Percentiles rank a stretch among this genome's conserved stretches.
phyloP scores from a whole-genome alignment of 92 coral and sea anemone species.

The Palythoa caribaeorum region DNA sequence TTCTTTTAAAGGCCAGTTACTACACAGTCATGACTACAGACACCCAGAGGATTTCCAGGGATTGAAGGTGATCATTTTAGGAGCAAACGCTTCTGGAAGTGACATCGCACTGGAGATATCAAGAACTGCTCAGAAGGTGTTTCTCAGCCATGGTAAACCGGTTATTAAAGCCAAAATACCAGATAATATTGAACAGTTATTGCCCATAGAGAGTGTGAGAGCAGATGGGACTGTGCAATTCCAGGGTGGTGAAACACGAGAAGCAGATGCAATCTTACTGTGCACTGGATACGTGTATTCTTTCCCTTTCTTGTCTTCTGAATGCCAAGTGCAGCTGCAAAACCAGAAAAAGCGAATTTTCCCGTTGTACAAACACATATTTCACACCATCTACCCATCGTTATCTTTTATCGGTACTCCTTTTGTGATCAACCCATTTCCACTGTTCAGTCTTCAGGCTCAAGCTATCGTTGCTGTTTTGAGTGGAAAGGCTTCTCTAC shows the following conservation, averaged over 20 bases:
- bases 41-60: slow-evolving; percentile 71
- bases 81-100: slow-evolving; percentile 83
- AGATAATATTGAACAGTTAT: slow-evolving; percentile 73
- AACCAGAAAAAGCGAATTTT: slow-evolving; percentile 65
- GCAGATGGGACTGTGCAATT: slow-evolving; percentile 73
- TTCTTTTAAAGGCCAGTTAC: slow-evolving; percentile 76
- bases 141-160: slow-evolving; percentile 76
- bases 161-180: slow-evolving; percentile 63
- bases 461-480: slow-evolving; percentile 73
- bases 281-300: slow-evolving; percentile 88
- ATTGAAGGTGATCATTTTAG: slow-evolving; percentile 72
- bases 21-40: slow-evolving; percentile 89
- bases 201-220: slow-evolving; percentile 62
- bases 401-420: slow-evolving; percentile 85
- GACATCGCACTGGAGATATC: slow-evolving; percentile 80
- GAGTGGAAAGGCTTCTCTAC: slow-evolving; percentile 67
- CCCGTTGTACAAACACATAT: slow-evolving; percentile 85
- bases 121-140: slow-evolving; percentile 71
- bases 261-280: slow-evolving; percentile 73
- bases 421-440: slow-evolving; percentile 72
- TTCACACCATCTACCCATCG: slow-evolving; percentile 73
- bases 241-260: slow-evolving; percentile 62
- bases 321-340: slow-evolving; percentile 70
- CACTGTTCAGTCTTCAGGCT: slow-evolving; percentile 86
- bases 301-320: slow-evolving; percentile 78